These are phyloP conservation scores for Hydropsyche tenuis DNA, from an alignment of 1,140 invertebrate species.

Conservation along the genomic window DNA sequence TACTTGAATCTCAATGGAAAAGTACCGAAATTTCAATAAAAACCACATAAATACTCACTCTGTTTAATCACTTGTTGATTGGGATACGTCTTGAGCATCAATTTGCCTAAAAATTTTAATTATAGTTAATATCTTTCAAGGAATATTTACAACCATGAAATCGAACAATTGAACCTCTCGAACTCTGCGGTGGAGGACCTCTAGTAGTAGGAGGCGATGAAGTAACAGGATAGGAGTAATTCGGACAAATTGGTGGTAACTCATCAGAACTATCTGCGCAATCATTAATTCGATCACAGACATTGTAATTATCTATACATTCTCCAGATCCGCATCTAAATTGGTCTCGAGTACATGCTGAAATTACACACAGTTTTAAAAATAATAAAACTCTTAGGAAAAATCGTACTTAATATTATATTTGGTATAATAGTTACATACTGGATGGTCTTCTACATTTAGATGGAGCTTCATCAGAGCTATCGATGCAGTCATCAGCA, in stretches of 20 bases:
- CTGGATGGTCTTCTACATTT: conserved; percentile 68
- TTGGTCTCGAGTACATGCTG: conserved; percentile 79
- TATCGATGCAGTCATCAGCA: conserved; percentile 80
- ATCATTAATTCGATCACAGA: conserved; percentile 90
- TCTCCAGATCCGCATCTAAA: conserved; percentile 82
- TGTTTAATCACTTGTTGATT: conserved; percentile 78
- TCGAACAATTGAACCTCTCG: too few species aligned
- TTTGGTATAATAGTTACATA: too few species aligned
- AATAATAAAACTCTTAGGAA: too few species aligned
- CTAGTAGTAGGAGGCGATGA: too few species aligned
- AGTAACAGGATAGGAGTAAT: too few species aligned
- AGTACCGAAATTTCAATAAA: background rate
- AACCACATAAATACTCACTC: conserved; percentile 68
- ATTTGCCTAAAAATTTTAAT: background rate
- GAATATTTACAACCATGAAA: conserved; percentile 1
- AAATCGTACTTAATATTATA: too few species aligned
- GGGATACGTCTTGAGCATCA: conserved; percentile 75
- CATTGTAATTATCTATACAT: conserved; percentile 92
- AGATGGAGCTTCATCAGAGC: conserved; percentile 77
- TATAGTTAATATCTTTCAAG: too few species aligned
- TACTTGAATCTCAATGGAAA: too few species aligned
- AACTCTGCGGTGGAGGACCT: too few species aligned
- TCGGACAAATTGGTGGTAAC: too few species aligned
- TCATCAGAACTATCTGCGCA: conserved; percentile 91
- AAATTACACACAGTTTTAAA: too few species aligned